Conservation (phyloP, 2,113 vertebrate genomes). For the Clupea harengus region DNA sequence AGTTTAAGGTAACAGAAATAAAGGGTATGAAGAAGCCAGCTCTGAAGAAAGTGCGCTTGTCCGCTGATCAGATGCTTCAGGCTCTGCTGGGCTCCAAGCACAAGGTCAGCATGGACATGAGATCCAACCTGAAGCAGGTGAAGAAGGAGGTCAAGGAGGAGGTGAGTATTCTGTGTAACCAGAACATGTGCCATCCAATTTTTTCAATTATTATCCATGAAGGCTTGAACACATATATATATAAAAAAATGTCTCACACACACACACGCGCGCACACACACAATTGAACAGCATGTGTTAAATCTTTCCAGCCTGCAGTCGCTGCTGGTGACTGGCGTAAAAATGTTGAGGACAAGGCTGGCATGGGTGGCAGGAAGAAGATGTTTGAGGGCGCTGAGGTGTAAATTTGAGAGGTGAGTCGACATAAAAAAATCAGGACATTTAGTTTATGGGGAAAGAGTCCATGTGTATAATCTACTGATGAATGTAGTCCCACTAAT, state of each 20-base stretch:
- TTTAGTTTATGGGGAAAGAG: neutral
- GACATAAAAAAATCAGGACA: neutral
- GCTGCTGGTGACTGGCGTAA: conserved; percentile 93
- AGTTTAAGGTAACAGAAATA: conserved; percentile 82
- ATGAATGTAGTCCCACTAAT: neutral
- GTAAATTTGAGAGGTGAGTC: neutral
- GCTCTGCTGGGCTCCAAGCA: conserved; percentile 89
- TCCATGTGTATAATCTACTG: too few species aligned
- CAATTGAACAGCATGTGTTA: neutral
- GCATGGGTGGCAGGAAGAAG: conserved; percentile 2
- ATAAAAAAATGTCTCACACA: neutral
- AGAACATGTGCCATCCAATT: too few species aligned
- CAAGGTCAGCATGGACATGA: conserved; percentile 87
- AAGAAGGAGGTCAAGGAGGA: conserved; percentile 92
- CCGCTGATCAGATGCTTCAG: conserved; percentile 83
- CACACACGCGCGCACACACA: neutral
- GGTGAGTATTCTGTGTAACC: conserved; percentile 32
- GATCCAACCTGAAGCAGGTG: conserved; percentile 88
- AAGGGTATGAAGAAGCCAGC: conserved; percentile 84
- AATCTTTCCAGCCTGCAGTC: conserved; percentile 30
- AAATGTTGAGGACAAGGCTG: conserved; percentile 90
- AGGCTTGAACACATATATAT: neutral
- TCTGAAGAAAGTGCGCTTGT: conserved; percentile 81
- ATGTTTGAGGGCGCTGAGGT: conserved; percentile 12
- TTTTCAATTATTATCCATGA: too few species aligned